These are phyloP conservation scores for Erynnis tages DNA, from an alignment of 2,888 invertebrate genomes.

Conservation along the genomic window DNA sequence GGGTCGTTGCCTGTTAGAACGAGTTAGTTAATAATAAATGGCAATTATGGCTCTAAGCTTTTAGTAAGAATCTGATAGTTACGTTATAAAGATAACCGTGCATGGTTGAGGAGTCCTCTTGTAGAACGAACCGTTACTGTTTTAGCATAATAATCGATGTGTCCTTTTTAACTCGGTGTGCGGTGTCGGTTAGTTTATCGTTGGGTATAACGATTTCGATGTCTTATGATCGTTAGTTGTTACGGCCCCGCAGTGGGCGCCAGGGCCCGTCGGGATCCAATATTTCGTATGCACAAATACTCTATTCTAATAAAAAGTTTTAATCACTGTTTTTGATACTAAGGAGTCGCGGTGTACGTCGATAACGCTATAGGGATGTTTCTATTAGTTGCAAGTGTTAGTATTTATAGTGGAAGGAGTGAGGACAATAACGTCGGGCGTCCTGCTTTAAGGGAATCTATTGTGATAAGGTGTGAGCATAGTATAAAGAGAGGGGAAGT, in stretches of 20 bases:
- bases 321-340: slow-evolving; percentile 68
- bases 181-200: slow-evolving; percentile 42
- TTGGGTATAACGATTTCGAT: slow-evolving; percentile 35
- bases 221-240: slow-evolving; percentile 42
- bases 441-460: slow-evolving; percentile 47
- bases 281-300: slow-evolving; percentile 69
- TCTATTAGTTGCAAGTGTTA: slow-evolving; percentile 70
- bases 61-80: slow-evolving; percentile 67
- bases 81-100: slow-evolving; percentile 57
- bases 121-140: slow-evolving; percentile 61
- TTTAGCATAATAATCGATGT: slow-evolving; percentile 51
- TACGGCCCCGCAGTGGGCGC: slow-evolving; percentile 37
- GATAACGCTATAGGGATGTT: slow-evolving; percentile 50
- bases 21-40: slow-evolving; percentile 50
- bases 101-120: slow-evolving; percentile 61
- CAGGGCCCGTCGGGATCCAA: slow-evolving; percentile 39
- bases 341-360: slow-evolving; percentile 44
- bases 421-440: slow-evolving; percentile 76
- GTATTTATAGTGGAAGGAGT: slow-evolving; percentile 66
- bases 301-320: slow-evolving; percentile 57
- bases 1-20: slow-evolving; percentile 53
- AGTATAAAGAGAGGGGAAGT: too few relatives aligned
- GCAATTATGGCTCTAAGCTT: slow-evolving; percentile 65
- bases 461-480: slow-evolving; percentile 64
- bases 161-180: slow-evolving; percentile 47